phyloP scores from a whole-genome alignment of 2,797 vertebrate genomes.

The Potorous gilbertii region DNA sequence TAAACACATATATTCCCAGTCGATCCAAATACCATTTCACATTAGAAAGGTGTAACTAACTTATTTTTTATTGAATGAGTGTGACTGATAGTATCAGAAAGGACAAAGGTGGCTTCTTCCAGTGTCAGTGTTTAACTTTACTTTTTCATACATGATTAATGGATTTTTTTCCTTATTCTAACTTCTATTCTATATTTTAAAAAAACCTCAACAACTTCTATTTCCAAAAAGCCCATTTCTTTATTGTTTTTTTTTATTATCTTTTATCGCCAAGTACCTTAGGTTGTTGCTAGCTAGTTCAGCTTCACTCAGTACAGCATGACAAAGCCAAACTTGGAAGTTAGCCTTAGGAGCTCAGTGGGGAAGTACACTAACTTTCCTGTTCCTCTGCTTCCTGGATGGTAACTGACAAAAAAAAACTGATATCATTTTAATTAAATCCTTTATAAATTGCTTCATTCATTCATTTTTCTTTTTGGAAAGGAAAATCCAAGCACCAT shows the following conservation, averaged over 20 bases:
- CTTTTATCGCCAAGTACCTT: too few species aligned
- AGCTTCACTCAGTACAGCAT: not conserved
- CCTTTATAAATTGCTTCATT: not conserved
- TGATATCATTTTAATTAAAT: not conserved
- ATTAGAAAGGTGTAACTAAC: not conserved
- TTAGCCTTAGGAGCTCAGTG: too few species aligned
- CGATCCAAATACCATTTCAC: not conserved
- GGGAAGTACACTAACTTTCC: fast-evolving
- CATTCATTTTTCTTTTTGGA: not conserved
- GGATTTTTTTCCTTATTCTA: not conserved
- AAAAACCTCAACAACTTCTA: not conserved
- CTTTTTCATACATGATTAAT: not conserved
- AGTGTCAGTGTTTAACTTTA: slow-evolving; percentile 7
- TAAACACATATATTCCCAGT: not conserved
- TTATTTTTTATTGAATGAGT: not conserved
- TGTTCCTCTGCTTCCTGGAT: not conserved
- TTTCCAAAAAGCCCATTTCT: not conserved
- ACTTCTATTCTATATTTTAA: not conserved
- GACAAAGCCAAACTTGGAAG: not conserved
- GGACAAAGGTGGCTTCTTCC: not conserved
- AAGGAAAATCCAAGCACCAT: not conserved
- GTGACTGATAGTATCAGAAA: not conserved
- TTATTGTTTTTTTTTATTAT: too few species aligned
- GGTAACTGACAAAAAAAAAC: not conserved
- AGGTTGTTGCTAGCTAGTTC: not conserved